Evolutionary conservation across 2,888 invertebrate genomes (phyloP), one percentile per base, ranked within the genome.

Genomic region (Heliconius charithonia): DNA sequence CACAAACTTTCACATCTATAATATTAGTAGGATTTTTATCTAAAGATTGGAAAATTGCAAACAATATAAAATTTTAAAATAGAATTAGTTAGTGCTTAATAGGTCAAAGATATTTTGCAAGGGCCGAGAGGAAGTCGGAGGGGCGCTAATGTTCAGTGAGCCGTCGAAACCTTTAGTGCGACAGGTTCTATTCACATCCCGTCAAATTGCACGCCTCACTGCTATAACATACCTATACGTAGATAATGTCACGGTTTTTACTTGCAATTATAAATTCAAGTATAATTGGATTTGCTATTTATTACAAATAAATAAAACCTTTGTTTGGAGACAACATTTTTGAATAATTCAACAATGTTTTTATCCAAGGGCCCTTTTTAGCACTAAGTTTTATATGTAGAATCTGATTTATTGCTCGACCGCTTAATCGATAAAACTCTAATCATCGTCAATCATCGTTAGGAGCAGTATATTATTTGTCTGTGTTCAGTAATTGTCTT

Each of bases 91-190:
- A 51, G 9, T 56, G 51, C 41, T 77, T 32, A 77, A 71, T 77
- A 67, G 77, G 77, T 77, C 77, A 77, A 66, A 56, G 74, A 59
- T 63, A 65, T 45, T 77, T 56, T 37, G 16, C 41, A 59, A 59
- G 27, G 41, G 59, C 66, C 41, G 73, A 73, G 73, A 37, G 66
- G 65, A 77, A 77, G 27, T 67, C 41, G 66, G 27, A 41, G 59
- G 73, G 77, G 67, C 27, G 71, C 71, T 65, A 79, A 74, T 66
- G 75, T 45, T 79, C 75, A 79, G 51, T 79, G 78, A 63, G 75
- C 74, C 69, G 78, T 65, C 75, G 25, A 72, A 73, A 71, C 76
- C 76, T 76, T 72, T 72, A 71, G 41, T 29, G 66, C n/a, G 75
- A 45, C 63, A 65, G 41, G 66, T 22, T 73, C 72, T 79, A 67